phyloP scores from a whole-genome alignment of 2,888 invertebrate species.

The Cartodere bifasciata region DNA sequence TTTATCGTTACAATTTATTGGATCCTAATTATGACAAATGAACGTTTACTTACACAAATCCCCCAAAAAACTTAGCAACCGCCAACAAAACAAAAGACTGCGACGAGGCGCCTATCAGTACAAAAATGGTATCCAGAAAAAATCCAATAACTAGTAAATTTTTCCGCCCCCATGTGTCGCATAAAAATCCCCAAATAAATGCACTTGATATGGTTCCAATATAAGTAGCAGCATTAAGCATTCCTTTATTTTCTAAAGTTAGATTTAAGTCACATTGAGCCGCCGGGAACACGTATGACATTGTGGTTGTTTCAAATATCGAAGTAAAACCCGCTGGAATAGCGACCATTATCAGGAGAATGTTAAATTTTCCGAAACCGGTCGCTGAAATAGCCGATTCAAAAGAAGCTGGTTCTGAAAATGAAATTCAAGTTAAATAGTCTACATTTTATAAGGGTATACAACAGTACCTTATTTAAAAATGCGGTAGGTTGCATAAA shows the following conservation, averaged over 20 bases:
- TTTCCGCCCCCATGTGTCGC: slow-evolving; percentile 59
- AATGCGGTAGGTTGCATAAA: too few relatives aligned
- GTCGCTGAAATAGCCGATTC: slow-evolving; percentile 57
- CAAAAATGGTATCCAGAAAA: slow-evolving; percentile 48
- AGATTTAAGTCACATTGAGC: slow-evolving; percentile 63
- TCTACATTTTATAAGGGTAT: too few relatives aligned
- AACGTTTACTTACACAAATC: slow-evolving; percentile 52
- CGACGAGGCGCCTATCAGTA: slow-evolving; percentile 48
- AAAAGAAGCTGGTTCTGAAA: slow-evolving; percentile 43
- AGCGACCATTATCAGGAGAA: slow-evolving; percentile 41
- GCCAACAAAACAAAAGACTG: slow-evolving; percentile 54
- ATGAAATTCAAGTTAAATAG: slow-evolving; percentile 2
- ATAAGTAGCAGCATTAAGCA: slow-evolving; percentile 58
- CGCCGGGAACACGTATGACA: slow-evolving; percentile 60
- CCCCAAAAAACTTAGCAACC: slow-evolving; percentile 58
- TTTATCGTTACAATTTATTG: slow-evolving; percentile 1
- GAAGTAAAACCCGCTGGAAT: slow-evolving; percentile 54
- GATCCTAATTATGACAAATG: neutral
- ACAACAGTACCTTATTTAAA: too few relatives aligned
- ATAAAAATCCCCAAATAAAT: slow-evolving; percentile 64
- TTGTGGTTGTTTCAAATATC: slow-evolving; percentile 58
- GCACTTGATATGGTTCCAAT: slow-evolving; percentile 66
- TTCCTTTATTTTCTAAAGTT: slow-evolving; percentile 55
- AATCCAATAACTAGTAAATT: slow-evolving; percentile 55
- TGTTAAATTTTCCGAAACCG: slow-evolving; percentile 59